Percentiles rank a stretch among this genome's conserved stretches.
Evolutionary conservation across 2,113 vertebrate species (phyloP).

Genomic region (Mugil cephalus): DNA sequence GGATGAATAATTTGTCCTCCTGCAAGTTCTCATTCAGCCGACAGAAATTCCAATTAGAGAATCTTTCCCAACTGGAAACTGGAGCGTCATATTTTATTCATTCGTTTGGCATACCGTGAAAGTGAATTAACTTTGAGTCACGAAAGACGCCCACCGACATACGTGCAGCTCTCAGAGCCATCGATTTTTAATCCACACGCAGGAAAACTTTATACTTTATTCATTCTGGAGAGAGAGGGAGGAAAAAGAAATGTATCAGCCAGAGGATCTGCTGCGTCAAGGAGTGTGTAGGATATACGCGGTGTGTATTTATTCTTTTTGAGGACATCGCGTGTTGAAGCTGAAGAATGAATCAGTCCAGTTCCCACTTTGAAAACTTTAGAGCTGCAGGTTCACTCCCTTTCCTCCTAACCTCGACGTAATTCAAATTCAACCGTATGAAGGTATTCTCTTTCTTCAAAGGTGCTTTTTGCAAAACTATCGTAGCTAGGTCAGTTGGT

Average conservation of each 20-base stretch:
- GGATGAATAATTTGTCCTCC: constrained; percentile 37
- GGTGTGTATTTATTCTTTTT: background rate
- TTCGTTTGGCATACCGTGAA: constrained; percentile 65
- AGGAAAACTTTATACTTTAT: constrained; percentile 44
- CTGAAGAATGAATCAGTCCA: background rate
- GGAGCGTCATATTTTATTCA: constrained; percentile 74
- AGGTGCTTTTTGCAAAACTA: too few species aligned
- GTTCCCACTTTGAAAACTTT: constrained; percentile 6
- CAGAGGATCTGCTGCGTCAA: constrained; percentile 21
- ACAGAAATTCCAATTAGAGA: constrained; percentile 66
- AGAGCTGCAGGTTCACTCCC: background rate
- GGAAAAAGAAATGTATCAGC: background rate
- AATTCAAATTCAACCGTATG: too few species aligned
- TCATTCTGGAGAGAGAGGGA: constrained; percentile 20
- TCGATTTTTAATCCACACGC: constrained; percentile 55
- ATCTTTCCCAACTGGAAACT: constrained; percentile 40
- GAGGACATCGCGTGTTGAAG: constrained; percentile 4
- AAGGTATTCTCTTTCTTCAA: background rate
- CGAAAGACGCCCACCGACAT: constrained; percentile 16
- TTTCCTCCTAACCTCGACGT: too few species aligned
- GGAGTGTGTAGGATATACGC: constrained; percentile 9
- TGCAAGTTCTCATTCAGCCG: constrained; percentile 26
- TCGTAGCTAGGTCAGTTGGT: too few species aligned
- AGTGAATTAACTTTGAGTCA: constrained; percentile 59
- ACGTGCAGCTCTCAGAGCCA: constrained; percentile 56